phyloP scores from a whole-genome alignment of 2,888 invertebrate species.

The Dasypogon diadema region DNA sequence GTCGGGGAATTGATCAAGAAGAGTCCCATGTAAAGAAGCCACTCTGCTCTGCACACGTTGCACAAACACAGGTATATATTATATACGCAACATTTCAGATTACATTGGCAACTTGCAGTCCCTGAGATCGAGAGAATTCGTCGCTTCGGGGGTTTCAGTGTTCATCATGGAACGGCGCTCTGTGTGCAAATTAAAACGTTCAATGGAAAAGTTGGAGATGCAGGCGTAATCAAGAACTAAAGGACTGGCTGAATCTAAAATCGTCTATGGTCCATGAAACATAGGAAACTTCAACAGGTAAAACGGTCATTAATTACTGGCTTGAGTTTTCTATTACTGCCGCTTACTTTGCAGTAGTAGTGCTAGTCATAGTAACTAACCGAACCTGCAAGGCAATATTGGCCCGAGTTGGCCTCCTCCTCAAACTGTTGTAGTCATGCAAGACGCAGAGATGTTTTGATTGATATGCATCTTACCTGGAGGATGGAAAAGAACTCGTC shows the following conservation, averaged over 20 bases:
- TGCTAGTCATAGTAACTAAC: constrained; percentile 1
- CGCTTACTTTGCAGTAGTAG: constrained; percentile 16
- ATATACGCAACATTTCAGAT: neutral
- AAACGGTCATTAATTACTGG: constrained; percentile 43
- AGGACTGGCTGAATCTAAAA: constrained; percentile 20
- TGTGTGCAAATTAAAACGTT: constrained; percentile 44
- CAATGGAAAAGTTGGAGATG: neutral
- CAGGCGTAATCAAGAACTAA: constrained; percentile 6
- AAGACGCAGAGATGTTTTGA: constrained; percentile 14
- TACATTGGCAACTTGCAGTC: neutral
- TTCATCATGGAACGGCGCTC: constrained; percentile 38
- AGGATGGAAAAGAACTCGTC: constrained; percentile 26
- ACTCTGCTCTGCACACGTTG: neutral
- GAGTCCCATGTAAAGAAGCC: constrained; percentile 3
- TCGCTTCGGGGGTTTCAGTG: constrained; percentile 16
- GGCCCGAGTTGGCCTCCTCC: neutral
- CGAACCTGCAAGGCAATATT: constrained; percentile 14
- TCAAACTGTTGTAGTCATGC: constrained; percentile 15
- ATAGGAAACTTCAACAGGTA: constrained; percentile 26
- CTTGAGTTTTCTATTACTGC: constrained; percentile 44
- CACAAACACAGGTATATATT: neutral
- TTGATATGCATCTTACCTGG: constrained; percentile 42
- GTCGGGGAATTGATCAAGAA: constrained; percentile 4
- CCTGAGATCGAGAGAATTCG: constrained; percentile 26
- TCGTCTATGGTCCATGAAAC: neutral